A percentile compares a stretch with the other conserved stretches of the same genome.
Evolutionary conservation across 2,888 invertebrate species (phyloP).

Genomic region (Eurois occulta): DNA sequence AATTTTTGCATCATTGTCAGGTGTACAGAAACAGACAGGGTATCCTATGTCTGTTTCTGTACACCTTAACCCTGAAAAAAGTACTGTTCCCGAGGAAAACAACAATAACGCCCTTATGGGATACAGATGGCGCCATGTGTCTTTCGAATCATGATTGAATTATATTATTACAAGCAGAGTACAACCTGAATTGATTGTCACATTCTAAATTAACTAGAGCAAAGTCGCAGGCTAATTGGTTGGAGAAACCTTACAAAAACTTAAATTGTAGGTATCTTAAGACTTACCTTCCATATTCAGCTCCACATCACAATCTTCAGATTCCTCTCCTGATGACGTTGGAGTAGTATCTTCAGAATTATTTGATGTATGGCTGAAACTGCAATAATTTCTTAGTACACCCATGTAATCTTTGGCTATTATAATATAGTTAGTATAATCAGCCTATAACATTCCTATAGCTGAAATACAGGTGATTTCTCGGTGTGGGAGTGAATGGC

Average conservation of each 20-base stretch:
- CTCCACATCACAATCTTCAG: slow-evolving; percentile 94
- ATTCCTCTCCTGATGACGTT: slow-evolving; percentile 86
- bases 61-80: no score
- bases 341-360: slow-evolving; percentile 73
- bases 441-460: background rate
- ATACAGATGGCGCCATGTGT: no score
- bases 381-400: slow-evolving; percentile 14
- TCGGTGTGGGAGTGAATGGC: background rate
- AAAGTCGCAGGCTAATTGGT: background rate
- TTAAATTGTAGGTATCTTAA: background rate
- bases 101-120: no score
- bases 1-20: no score
- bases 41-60: no score
- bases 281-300: slow-evolving; percentile 94
- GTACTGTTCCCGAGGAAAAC: no score
- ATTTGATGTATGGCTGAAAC: slow-evolving; percentile 67
- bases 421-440: background rate
- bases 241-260: background rate
- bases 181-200: no score
- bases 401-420: background rate
- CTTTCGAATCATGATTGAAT: no score
- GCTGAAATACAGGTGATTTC: background rate
- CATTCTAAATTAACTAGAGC: no score
- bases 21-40: no score
- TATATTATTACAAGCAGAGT: no score